phyloP scores from a whole-genome alignment of 2,797 vertebrate genomes.

The Gila robusta region DNA sequence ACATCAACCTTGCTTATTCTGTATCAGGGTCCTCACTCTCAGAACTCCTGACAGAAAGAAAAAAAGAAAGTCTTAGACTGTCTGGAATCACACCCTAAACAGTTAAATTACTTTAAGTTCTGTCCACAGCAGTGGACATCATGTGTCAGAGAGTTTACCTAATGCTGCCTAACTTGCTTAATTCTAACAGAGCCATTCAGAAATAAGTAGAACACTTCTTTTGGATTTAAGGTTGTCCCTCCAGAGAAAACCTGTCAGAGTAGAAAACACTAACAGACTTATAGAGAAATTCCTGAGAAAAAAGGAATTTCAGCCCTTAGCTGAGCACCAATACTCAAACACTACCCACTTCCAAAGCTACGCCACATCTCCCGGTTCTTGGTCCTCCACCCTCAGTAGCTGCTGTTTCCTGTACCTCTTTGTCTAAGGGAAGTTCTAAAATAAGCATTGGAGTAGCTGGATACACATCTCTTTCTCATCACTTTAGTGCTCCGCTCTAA shows the following conservation, averaged over 20 bases:
- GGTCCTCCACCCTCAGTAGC: conserved; percentile 81
- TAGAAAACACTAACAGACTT: conserved; percentile 5
- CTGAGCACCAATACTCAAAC: not conserved
- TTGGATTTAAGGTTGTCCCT: not conserved
- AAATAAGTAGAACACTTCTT: not conserved
- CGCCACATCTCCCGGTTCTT: conserved; percentile 31
- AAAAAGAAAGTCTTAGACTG: no score
- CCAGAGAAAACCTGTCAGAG: not conserved
- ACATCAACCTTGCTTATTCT: no score
- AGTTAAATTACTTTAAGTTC: not conserved
- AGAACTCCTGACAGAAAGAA: no score
- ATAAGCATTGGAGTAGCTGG: conserved; percentile 82
- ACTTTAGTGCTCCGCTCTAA: conserved; percentile 24
- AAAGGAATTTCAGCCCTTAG: not conserved
- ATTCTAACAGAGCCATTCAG: not conserved
- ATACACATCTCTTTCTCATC: conserved; percentile 67
- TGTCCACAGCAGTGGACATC: not conserved
- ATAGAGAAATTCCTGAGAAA: conserved; percentile 24
- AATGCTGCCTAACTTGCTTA: not conserved
- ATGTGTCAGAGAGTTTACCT: not conserved
- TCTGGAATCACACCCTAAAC: not conserved
- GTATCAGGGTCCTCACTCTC: no score
- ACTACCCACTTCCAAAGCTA: not conserved
- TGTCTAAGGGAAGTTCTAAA: conserved; percentile 88
- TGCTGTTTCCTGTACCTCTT: conserved; percentile 88